Base-by-base conservation (phyloP, 2,797 vertebrate genomes). In the Odontamblyopus lacepedii region DNA sequence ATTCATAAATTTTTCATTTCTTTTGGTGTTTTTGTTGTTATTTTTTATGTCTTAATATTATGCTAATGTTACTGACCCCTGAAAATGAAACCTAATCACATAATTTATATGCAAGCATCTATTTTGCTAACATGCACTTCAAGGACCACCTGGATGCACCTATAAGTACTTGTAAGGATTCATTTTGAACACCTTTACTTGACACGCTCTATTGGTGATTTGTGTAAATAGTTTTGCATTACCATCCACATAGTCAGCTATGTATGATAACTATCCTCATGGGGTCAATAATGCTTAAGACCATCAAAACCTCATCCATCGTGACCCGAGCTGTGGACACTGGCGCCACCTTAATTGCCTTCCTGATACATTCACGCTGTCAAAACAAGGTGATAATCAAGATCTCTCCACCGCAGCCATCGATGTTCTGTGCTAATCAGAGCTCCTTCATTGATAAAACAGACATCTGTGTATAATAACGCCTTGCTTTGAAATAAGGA, bases 241-340 rank as follows among this genome's bases (percentile, higher is more conserved):
- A 50, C 53, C 13, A 56, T 32, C 60, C 73, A 69, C 48, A 82
- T 73, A 61, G 75, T 84, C 75, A 80, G 84, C 85, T 89, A 84
- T 79, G 70, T 44, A 48, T 71, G 77, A 86, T 81, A 85, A 87
- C 74, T 70, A 72, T 86, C 87, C 74, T 77, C 71, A 77, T 72
- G 7, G 51, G 87, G 88, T 93, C 91, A 91, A 85, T 87, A 85
- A 87, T 75, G 87, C 86, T 81, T 88, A 81, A 80, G 80, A 85
- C 91, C 88, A 91, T 93, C 86, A 86, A 90, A 92, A 87, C 55
- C 56, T 80, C 90, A 92, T 92, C 90, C 80, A 90, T 94, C 91
- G 92, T 83, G 32, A 67, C 48, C 27, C 18, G 60, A 60, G 30
- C 73, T 38, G 75, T 81, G 90, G 90, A 90, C 86, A 83, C 78